These are phyloP conservation scores for Serripes groenlandicus DNA, from an alignment of 2,888 invertebrate species.

Conservation along the genomic window DNA sequence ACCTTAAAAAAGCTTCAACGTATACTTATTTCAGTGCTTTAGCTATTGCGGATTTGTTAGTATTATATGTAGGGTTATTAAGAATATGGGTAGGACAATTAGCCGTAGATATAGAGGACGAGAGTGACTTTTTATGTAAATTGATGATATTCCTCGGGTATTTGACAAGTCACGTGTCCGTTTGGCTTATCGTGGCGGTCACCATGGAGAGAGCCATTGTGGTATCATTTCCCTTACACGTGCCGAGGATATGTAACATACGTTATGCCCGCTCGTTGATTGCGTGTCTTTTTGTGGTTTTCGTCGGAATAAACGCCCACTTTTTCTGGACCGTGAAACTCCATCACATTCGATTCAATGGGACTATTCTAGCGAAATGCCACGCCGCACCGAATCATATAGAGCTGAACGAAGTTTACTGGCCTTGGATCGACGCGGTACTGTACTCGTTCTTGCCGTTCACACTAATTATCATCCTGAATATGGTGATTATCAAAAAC, in stretches of 20 bases:
- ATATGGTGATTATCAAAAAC: conserved; percentile 60
- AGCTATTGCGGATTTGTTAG: conserved; percentile 82
- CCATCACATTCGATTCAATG: conserved; percentile 27
- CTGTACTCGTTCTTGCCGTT: conserved; percentile 84
- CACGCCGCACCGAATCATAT: conserved; percentile 61
- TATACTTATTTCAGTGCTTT: conserved; percentile 83
- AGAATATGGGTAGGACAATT: conserved; percentile 83
- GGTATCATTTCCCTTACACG: conserved; percentile 78
- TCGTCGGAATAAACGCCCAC: conserved; percentile 73
- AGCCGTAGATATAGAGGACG: conserved; percentile 73
- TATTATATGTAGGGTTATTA: conserved; percentile 82
- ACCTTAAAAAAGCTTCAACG: conserved; percentile 81
- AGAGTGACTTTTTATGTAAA: conserved; percentile 81
- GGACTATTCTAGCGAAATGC: conserved; percentile 55
- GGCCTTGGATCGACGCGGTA: conserved; percentile 84
- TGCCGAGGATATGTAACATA: conserved; percentile 73
- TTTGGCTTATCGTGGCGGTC: conserved; percentile 81
- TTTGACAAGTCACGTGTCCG: conserved; percentile 81
- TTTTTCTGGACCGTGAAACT: conserved; percentile 77
- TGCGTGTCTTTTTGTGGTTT: conserved; percentile 51
- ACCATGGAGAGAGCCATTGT: conserved; percentile 79
- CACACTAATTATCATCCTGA: conserved; percentile 72
- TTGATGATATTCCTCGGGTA: conserved; percentile 77
- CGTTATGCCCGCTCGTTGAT: conserved; percentile 74
- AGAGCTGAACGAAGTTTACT: conserved; percentile 73